phyloP scores from a whole-genome alignment of 2,797 vertebrate genomes.

The Schizothorax lantsangensis region DNA sequence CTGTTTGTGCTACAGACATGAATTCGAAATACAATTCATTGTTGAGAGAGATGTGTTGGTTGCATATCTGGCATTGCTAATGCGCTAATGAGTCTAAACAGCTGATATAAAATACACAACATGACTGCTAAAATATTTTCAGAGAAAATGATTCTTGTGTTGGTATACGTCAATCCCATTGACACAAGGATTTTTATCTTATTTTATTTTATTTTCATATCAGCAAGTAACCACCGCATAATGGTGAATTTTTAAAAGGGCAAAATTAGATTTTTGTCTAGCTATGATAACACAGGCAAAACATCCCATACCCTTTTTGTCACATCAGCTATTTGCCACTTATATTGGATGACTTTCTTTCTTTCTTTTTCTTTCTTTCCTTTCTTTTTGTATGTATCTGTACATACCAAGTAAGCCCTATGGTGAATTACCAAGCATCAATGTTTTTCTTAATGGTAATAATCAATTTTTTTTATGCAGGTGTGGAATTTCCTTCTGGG shows the following conservation, averaged over 20 bases:
- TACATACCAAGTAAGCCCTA: not conserved
- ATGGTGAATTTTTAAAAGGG: not conserved
- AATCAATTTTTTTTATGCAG: no score
- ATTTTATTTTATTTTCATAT: not conserved
- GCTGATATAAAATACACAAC: no score
- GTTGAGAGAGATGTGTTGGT: not conserved
- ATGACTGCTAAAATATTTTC: no score
- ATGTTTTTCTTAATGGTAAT: not conserved
- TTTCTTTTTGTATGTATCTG: not conserved
- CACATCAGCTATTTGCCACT: not conserved
- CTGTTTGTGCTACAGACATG: not conserved
- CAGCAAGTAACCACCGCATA: not conserved
- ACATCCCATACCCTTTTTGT: not conserved
- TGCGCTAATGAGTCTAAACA: no score
- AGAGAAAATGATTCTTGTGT: no score
- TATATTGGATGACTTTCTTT: not conserved
- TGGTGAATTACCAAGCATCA: not conserved
- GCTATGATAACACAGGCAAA: not conserved
- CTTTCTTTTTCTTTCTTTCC: not conserved
- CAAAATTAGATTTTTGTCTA: no score
- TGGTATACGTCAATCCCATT: not conserved
- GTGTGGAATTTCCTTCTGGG: no score
- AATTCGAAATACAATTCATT: not conserved
- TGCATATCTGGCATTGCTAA: no score
- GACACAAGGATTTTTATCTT: not conserved